A percentile compares a stretch with the other conserved stretches of the same genome.
phyloP scores from a whole-genome alignment of 2,888 invertebrate genomes.

The Anthophora plumipes region DNA sequence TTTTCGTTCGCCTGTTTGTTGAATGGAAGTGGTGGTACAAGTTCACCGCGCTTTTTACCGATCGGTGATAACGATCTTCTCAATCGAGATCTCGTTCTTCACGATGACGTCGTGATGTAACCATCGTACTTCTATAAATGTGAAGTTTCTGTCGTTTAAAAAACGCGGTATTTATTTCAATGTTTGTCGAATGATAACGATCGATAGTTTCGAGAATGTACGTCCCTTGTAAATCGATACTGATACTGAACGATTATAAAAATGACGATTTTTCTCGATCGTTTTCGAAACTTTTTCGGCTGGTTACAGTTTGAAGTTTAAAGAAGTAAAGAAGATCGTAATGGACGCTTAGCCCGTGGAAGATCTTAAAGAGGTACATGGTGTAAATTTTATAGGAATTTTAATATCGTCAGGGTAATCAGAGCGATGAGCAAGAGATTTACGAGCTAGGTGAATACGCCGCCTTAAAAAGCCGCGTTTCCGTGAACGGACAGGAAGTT shows the following conservation, averaged over 20 bases:
- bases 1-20: constrained; percentile 6
- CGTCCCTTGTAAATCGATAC: no score
- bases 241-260: no score
- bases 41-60: background rate
- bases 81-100: background rate
- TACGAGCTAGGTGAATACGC: background rate
- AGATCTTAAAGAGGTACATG: background rate
- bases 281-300: background rate
- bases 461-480: constrained; percentile 9
- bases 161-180: no score
- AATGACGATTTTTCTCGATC: background rate
- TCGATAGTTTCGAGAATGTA: no score
- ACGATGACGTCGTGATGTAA: background rate
- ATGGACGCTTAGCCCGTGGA: background rate
- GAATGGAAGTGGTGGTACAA: background rate
- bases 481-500: constrained; percentile 35
- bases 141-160: background rate
- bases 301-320: no score
- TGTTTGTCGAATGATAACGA: background rate
- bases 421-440: constrained; percentile 8
- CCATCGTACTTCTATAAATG: background rate
- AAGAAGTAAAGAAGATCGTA: no score
- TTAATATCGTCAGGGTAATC: background rate
- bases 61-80: background rate
- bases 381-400: background rate